Base-by-base conservation (phyloP, 2,113 vertebrate genomes). In the Buteo buteo region DNA sequence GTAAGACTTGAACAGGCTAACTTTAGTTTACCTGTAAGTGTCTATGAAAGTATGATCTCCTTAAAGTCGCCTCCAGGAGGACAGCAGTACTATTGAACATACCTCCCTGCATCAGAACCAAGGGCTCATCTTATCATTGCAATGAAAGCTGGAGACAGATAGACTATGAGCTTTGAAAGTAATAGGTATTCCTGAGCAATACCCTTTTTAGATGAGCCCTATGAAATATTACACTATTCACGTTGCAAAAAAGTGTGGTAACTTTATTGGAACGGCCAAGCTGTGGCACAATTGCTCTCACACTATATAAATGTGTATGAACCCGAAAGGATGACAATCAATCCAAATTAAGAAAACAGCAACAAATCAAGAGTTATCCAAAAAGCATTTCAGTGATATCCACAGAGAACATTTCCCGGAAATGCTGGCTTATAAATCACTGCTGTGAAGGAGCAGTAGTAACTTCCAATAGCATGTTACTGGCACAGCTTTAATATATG, bases 361-460 rank as follows among this genome's bases (percentile, higher is more conserved):
- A 86, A 40, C 36, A 67, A 76, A 72, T 42, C 29, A 50, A 77
- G 44, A 67, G 47, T 93, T 93, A 89, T 96, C 65, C 52, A 66
- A 65, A 66, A 89, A 89, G 40, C 49, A 31, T 88, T 66, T 94
- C 87, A 85, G 16, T 36, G 70, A 67, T 86, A 52, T 50, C 77
- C 45, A 50, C 81, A 77, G 42, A 73, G 26, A 96, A 77, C 55
- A 90, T 88, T 86, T 78, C 79, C 87, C 87, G 90, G 94, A 95
- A 94, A 72, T 82, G 62, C 50, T 91, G 82, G 31, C 79, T 81
- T 93, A 44, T 79, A 67, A 59, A 93, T 58, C 52, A 81, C 44
- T 85, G 36, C 64, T 86, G 26, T 86, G 73, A 74, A 71, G 66
- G 55, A 93, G 42, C 42, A 86, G 58, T 26, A 62, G 59, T 61